Base-by-base conservation (phyloP, 2,797 vertebrate species). In the Sus cebifrons region DNA sequence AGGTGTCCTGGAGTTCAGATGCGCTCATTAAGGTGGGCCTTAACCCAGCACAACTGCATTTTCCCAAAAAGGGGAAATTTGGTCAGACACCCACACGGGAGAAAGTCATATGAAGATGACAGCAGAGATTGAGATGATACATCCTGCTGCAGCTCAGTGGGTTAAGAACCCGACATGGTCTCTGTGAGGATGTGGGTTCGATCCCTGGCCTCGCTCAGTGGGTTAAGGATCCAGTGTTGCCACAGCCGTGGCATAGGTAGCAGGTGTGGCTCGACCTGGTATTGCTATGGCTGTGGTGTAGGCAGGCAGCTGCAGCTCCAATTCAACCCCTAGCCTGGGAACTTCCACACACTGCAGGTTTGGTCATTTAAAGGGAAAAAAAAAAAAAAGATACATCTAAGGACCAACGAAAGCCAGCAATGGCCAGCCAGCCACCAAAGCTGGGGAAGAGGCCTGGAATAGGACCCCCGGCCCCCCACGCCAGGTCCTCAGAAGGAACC, bases 21-120 rank as follows among this genome's bases (percentile, higher is more conserved):
- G 29, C 25, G 25, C 32, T 27, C 65, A 8, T 23, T 5, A 2
- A 21, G 52, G 32, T 1, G 18, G 82, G 70, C 32, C 9, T 85
- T 32, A 29, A 23, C 3, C 36, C 29, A 14, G 36, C 12, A 0
- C 0, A 12, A 11, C 44, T 2, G 13, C 0, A 6, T 68, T 68
- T 54, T 74, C 25, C 11, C 20, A 3, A 1, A 49, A 81, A 16
- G 16, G 44, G 56, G 29, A n/a, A 1, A 36, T 56, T 2, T 32
- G 49, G 27, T 40, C 32, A 6, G 7, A 40, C 17, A 0, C 0
- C 2, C 40, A 56, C 40, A 74, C 5, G 2, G 40, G 49, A 67
- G 32, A 11, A 17, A 0, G 0, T 27, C 18, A 5, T 0, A 1
- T 7, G 49, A 36, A 4, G 18, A 40, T 1, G 54, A 21, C n/a